Conservation (phyloP, 2,888 invertebrate genomes). For the Conomelus anceps region DNA sequence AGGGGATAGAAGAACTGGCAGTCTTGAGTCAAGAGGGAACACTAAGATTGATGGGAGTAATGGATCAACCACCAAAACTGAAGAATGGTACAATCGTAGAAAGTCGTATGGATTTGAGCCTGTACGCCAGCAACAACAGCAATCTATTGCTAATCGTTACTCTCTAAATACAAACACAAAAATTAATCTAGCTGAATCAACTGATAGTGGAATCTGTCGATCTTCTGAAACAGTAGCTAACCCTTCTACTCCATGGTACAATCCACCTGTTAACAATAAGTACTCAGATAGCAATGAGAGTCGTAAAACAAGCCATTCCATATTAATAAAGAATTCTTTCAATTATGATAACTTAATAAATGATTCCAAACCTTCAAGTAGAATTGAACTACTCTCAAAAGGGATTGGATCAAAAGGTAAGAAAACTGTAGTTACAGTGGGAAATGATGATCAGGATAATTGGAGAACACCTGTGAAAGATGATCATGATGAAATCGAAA, state of each 20-base stretch:
- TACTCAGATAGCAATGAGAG: neutral
- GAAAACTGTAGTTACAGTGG: conserved; percentile 23
- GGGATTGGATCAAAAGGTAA: conserved; percentile 22
- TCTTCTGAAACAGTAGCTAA: conserved; percentile 57
- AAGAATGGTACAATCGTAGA: conserved; percentile 65
- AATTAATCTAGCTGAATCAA: conserved; percentile 55
- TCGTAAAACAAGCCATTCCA: conserved; percentile 20
- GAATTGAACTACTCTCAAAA: neutral
- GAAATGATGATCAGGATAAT: conserved; percentile 11
- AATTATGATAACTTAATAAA: conserved; percentile 1
- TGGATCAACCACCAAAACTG: conserved; percentile 42
- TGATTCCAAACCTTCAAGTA: neutral
- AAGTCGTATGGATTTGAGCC: conserved; percentile 72
- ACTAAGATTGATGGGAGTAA: conserved; percentile 38
- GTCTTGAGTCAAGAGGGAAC: conserved; percentile 44
- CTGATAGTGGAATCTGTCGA: conserved; percentile 68
- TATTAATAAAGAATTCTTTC: conserved; percentile 12
- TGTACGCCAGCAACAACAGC: conserved; percentile 40
- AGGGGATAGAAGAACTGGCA: conserved; percentile 41
- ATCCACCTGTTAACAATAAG: conserved; percentile 3
- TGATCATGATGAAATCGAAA: neutral
- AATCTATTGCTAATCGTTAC: neutral
- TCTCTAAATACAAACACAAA: conserved; percentile 28
- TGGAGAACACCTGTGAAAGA: neutral
- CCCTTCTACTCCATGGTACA: conserved; percentile 3